phyloP scores from a whole-genome alignment of 2,113 vertebrate genomes.

The Nothocercus julius region DNA sequence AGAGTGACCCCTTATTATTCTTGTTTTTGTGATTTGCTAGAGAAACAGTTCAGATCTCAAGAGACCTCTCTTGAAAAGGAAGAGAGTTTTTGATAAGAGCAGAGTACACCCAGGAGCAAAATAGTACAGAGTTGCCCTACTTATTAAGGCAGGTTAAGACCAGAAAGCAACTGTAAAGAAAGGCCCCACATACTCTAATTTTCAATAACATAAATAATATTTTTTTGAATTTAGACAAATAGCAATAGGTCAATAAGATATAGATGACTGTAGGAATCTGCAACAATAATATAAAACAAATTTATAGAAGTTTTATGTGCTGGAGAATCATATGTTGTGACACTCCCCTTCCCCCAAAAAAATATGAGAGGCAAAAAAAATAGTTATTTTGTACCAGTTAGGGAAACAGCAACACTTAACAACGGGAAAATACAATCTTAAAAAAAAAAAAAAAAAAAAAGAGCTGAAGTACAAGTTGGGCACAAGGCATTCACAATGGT shows the following conservation, averaged over 20 bases:
- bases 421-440: background rate
- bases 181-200: background rate
- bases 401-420: background rate
- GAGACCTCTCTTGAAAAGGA: constrained; percentile 21
- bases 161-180: background rate
- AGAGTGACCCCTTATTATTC: background rate
- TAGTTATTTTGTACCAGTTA: background rate
- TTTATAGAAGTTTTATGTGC: background rate
- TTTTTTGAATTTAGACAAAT: background rate
- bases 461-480: background rate
- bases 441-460: background rate
- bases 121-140: background rate
- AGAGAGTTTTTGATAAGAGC: background rate
- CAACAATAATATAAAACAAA: background rate
- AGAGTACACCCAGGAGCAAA: background rate
- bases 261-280: background rate
- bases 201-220: background rate
- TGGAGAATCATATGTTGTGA: background rate
- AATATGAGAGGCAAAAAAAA: background rate
- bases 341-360: background rate
- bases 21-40: background rate
- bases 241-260: background rate
- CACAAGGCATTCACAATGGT: background rate
- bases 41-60: constrained; percentile 46
- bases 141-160: background rate